phyloP scores from a whole-genome alignment of 1,140 invertebrate species.

The Psilanteris sp. region DNA sequence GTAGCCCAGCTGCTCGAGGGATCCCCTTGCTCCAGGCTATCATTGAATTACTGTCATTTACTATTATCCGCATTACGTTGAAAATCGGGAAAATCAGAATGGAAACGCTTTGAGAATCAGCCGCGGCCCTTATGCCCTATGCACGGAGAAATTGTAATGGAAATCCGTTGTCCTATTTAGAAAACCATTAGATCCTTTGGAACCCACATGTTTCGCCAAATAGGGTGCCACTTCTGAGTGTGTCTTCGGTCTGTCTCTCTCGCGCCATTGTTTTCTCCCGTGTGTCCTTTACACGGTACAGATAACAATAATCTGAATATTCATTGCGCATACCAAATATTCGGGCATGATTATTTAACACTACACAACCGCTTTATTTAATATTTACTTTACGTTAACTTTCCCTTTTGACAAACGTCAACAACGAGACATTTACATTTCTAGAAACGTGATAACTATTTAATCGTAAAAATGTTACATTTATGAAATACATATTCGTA shows the following conservation, averaged over 20 bases:
- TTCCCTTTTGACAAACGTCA: no score
- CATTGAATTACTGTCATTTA: constrained; percentile 42
- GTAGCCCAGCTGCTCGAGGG: constrained; percentile 21
- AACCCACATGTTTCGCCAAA: constrained; percentile 44
- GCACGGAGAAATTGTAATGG: constrained; percentile 46
- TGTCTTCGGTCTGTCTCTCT: constrained; percentile 17
- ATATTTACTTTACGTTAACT: no score
- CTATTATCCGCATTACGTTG: constrained; percentile 21
- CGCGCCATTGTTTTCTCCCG: constrained; percentile 5
- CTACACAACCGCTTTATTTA: no score
- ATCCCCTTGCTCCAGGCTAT: constrained; percentile 9
- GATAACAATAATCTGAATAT: constrained; percentile 47
- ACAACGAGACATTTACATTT: no score
- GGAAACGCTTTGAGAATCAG: constrained; percentile 16
- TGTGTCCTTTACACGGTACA: constrained; percentile 2
- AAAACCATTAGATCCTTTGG: constrained; percentile 49
- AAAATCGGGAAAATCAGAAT: constrained; percentile 43
- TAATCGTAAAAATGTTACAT: no score
- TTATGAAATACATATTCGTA: no score
- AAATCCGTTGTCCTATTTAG: constrained; percentile 58
- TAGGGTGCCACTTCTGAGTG: constrained; percentile 14
- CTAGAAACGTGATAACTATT: no score
- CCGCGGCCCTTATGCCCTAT: constrained; percentile 7
- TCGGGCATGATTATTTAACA: no score
- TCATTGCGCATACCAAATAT: constrained; percentile 46